These are phyloP conservation scores for Helarctos malayanus DNA, from an alignment of 2,797 vertebrate genomes.

Conservation along the genomic window DNA sequence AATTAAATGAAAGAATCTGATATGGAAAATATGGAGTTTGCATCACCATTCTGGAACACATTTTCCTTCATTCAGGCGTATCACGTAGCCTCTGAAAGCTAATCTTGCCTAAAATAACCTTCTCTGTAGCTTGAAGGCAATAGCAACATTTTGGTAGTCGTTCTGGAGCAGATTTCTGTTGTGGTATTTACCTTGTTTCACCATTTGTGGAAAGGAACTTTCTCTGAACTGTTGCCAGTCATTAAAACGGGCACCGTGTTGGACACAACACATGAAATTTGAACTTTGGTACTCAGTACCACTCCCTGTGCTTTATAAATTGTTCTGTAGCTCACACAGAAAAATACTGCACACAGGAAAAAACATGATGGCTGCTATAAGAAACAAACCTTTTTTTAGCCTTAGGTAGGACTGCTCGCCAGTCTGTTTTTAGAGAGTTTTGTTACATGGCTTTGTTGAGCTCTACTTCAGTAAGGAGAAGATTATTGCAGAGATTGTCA, in stretches of 20 bases:
- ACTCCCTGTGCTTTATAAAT: background rate
- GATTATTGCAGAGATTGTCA: conserved; percentile 37
- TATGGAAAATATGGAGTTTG: conserved; percentile 39
- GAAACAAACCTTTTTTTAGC: background rate
- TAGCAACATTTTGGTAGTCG: background rate
- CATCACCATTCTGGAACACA: conserved; percentile 43
- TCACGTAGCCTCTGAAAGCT: background rate
- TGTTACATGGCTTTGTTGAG: conserved; percentile 29
- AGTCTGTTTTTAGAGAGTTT: conserved; percentile 33
- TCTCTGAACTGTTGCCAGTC: background rate
- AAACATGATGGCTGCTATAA: conserved; percentile 22
- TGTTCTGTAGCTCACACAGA: background rate
- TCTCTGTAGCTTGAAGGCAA: background rate
- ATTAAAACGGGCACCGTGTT: conserved; percentile 30
- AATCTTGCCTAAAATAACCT: conserved; percentile 54
- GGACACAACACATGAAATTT: conserved; percentile 21
- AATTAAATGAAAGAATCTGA: background rate
- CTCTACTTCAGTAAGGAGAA: conserved; percentile 22
- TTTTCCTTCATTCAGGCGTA: background rate
- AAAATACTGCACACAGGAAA: conserved; percentile 7
- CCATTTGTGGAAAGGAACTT: conserved; percentile 18
- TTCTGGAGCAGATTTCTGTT: conserved; percentile 44
- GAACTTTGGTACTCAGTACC: background rate
- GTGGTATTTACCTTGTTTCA: background rate
- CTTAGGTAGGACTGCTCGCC: conserved; percentile 2